These are phyloP conservation scores for Cyclopterus lumpus DNA, from an alignment of 2,797 vertebrate species.

Conservation along the genomic window DNA sequence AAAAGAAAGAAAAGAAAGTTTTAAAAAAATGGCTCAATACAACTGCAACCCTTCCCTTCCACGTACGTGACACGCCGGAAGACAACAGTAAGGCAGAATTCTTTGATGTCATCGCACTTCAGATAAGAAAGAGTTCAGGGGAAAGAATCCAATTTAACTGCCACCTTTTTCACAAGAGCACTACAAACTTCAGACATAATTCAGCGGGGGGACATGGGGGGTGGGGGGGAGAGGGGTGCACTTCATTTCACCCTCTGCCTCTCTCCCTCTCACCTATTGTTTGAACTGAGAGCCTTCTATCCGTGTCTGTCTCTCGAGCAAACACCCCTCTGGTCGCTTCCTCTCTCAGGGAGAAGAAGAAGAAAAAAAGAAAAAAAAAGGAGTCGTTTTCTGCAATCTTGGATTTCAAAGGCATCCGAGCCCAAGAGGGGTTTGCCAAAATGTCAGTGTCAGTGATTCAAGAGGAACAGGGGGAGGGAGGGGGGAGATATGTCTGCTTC, in stretches of 20 bases:
- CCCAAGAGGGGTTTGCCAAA: conserved; percentile 48
- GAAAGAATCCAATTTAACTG: conserved; percentile 68
- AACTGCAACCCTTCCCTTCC: conserved; percentile 26
- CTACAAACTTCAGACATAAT: conserved; percentile 61
- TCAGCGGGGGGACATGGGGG: conserved; percentile 15
- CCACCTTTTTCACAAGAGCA: conserved; percentile 59
- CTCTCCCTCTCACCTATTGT: conserved; percentile 46
- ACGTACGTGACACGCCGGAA: conserved; percentile 9
- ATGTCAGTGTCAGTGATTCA: conserved; percentile 67
- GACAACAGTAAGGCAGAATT: conserved; percentile 23
- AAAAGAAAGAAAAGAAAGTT: neutral
- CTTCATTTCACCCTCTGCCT: conserved; percentile 58
- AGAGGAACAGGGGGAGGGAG: conserved; percentile 29
- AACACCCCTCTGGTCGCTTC: conserved; percentile 62
- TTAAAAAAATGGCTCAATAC: conserved; percentile 39
- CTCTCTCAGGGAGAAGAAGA: conserved; percentile 37
- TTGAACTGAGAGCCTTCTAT: conserved; percentile 70
- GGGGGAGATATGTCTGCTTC: conserved; percentile 52
- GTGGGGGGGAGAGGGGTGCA: conserved; percentile 27
- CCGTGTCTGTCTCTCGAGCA: conserved; percentile 58
- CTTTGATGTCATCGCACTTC: conserved; percentile 61
- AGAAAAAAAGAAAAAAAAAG: neutral
- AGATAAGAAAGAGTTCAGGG: conserved; percentile 56
- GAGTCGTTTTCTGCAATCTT: conserved; percentile 32
- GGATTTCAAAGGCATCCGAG: conserved; percentile 65